Evolutionary conservation across 1,140 invertebrate genomes (phyloP).

Genomic region (Ridgeia piscesae): DNA sequence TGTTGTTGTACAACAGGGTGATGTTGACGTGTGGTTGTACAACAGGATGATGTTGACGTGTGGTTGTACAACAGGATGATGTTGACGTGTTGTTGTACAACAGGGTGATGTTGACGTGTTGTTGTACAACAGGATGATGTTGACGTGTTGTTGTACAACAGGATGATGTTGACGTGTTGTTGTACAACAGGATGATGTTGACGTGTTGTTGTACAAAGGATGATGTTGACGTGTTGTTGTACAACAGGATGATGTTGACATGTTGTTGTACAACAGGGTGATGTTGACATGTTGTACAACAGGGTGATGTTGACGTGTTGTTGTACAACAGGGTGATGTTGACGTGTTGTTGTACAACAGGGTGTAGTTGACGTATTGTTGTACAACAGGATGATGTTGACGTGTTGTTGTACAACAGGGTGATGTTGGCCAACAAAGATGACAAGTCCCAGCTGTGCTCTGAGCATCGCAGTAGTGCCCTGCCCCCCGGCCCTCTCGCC

Average conservation of each 20-base stretch:
- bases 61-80: background rate
- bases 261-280: background rate
- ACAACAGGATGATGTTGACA: background rate
- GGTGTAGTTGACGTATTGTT: background rate
- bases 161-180: background rate
- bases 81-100: background rate
- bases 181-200: background rate
- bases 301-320: background rate
- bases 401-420: constrained; percentile 38
- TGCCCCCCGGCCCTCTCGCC: constrained; percentile 46
- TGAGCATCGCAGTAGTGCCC: constrained; percentile 49
- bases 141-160: background rate
- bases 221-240: background rate
- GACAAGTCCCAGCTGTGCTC: constrained; percentile 54
- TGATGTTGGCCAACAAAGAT: constrained; percentile 47
- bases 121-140: background rate
- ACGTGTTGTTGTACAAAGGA: background rate
- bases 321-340: background rate
- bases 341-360: background rate
- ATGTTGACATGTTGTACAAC: background rate
- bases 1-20: background rate
- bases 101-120: constrained; percentile 12
- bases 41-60: background rate
- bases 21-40: background rate
- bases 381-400: background rate